Percentiles rank a stretch among this genome's conserved stretches.
Evolutionary conservation across 2,113 vertebrate species (phyloP).

Genomic region (Oenanthe melanoleuca): DNA sequence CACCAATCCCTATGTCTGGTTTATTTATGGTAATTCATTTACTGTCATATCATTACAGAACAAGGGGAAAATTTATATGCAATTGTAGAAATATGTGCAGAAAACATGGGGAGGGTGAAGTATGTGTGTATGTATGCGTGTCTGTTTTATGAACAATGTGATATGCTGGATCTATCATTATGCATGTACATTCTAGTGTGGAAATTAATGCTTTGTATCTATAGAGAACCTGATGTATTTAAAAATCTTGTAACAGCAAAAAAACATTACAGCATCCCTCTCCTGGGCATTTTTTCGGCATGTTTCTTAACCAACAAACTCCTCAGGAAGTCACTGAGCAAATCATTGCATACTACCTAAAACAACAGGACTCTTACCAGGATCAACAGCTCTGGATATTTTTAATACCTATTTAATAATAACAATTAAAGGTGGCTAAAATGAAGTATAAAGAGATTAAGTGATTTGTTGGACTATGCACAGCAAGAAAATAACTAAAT

Average conservation of each 20-base stretch:
- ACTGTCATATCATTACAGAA: slow-evolving; percentile 41
- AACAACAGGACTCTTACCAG: not conserved
- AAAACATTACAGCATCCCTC: not conserved
- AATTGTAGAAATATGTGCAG: slow-evolving; percentile 30
- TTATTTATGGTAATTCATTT: slow-evolving; percentile 67
- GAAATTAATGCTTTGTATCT: not conserved
- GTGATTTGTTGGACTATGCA: not conserved
- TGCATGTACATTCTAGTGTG: not conserved
- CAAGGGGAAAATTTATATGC: slow-evolving; percentile 3
- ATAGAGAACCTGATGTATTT: not conserved
- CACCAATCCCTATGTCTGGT: slow-evolving; percentile 12
- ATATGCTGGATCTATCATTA: not conserved
- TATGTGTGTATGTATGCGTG: not conserved
- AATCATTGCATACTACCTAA: not conserved
- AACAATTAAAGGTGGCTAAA: slow-evolving; percentile 25
- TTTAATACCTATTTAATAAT: slow-evolving; percentile 32
- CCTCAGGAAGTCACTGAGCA: not conserved
- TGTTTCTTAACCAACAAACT: not conserved
- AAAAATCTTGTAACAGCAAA: not conserved
- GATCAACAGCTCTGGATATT: not conserved
- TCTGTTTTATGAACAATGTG: not conserved
- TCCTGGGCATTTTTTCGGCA: not conserved
- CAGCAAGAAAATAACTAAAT: not conserved
- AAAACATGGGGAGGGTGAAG: not conserved
- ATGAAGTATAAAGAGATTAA: slow-evolving; percentile 24